A percentile compares a stretch with the other conserved stretches of the same genome.
Evolutionary conservation across 1,140 invertebrate species (phyloP).

Genomic region (Aradophagus sp.): DNA sequence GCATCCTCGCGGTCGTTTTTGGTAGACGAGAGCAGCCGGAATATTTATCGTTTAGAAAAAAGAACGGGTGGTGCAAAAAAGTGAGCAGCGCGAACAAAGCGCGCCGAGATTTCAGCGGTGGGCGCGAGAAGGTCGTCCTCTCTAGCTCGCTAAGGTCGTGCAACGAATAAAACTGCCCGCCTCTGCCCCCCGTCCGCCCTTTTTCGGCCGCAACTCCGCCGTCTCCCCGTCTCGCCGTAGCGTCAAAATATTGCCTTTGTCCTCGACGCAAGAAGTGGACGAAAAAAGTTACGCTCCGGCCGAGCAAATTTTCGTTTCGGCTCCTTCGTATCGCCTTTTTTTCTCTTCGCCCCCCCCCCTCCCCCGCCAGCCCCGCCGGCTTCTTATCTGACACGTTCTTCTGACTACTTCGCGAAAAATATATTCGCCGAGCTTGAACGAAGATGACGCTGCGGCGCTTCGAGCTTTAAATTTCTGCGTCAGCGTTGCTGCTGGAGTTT

Average conservation of each 20-base stretch:
- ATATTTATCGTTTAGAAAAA: constrained; percentile 52
- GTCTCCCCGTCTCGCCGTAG: neutral
- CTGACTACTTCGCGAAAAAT: neutral
- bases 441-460: no score
- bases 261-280: constrained; percentile 21
- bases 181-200: neutral
- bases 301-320: constrained; percentile 30
- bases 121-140: constrained; percentile 55
- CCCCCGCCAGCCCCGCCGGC: neutral
- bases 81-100: constrained; percentile 32
- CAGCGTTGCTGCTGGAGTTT: no score
- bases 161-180: constrained; percentile 46
- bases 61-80: constrained; percentile 16
- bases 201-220: neutral
- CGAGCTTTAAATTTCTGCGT: no score
- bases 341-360: no score
- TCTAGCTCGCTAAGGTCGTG: constrained; percentile 49
- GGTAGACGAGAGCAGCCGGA: constrained; percentile 21
- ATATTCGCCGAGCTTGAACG: no score
- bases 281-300: constrained; percentile 28
- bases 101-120: constrained; percentile 43
- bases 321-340: neutral
- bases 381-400: no score
- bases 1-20: constrained; percentile 30
- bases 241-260: constrained; percentile 51